Evolutionary conservation across 2,113 vertebrate species (phyloP).

Genomic region (Manacus vitellinus): DNA sequence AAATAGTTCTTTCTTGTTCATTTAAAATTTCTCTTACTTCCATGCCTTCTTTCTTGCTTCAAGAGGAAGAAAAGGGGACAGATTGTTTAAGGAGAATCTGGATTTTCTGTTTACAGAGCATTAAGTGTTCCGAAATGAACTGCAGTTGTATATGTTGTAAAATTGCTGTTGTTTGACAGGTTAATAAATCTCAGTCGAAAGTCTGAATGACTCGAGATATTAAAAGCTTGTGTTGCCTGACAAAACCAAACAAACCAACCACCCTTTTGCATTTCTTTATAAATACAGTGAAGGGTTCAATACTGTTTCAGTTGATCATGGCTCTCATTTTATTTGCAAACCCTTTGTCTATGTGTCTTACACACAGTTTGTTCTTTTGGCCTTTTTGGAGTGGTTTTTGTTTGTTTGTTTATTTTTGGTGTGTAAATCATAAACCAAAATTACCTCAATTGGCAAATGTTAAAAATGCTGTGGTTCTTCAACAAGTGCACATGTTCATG

Average conservation of each 20-base stretch:
- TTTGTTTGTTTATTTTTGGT: neutral
- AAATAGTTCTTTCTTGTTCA: neutral
- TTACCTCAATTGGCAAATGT: neutral
- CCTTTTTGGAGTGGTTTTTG: neutral
- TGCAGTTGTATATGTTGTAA: conserved; percentile 26
- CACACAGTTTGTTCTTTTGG: neutral
- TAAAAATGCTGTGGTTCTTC: neutral
- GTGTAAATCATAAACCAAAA: neutral
- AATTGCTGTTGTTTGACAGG: conserved; percentile 51
- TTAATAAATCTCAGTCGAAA: conserved; percentile 53
- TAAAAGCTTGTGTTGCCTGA: conserved; percentile 41
- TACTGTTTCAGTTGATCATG: neutral
- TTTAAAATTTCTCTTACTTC: neutral
- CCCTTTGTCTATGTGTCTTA: neutral
- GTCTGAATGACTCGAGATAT: conserved; percentile 38
- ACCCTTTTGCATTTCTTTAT: conserved; percentile 8
- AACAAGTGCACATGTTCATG: neutral
- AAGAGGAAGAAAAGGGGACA: neutral
- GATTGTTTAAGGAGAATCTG: neutral
- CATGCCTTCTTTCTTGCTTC: neutral
- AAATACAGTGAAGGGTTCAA: neutral
- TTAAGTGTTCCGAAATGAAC: conserved; percentile 41
- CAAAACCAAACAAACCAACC: neutral
- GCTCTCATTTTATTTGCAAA: neutral
- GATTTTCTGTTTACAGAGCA: conserved; percentile 53